Conservation (phyloP, 2,113 vertebrate species). For the Tragelaphus strepsiceros region DNA sequence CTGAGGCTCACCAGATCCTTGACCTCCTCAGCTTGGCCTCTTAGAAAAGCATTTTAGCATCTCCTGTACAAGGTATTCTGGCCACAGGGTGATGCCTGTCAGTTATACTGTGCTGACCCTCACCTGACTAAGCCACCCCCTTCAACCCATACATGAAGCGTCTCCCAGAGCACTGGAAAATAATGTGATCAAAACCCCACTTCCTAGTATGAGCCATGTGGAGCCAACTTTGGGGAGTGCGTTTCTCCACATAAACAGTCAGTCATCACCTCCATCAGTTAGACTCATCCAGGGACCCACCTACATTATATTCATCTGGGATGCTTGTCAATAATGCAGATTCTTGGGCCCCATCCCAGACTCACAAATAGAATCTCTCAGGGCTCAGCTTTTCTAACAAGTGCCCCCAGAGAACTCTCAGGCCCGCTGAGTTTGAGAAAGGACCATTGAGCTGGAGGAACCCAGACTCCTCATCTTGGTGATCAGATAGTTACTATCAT, state of each 20-base stretch:
- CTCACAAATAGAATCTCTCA: neutral
- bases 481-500: neutral
- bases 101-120: neutral
- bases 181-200: neutral
- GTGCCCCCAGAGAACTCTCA: too few species aligned
- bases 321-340: neutral
- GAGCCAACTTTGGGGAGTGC: neutral
- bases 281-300: neutral
- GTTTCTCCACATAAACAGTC: neutral
- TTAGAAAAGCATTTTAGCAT: neutral
- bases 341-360: neutral
- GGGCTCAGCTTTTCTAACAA: neutral
- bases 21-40: neutral
- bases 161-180: neutral
- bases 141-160: neutral
- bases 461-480: neutral
- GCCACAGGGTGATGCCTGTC: rapidly evolving
- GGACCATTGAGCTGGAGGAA: neutral
- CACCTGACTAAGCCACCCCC: neutral
- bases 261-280: neutral
- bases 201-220: neutral
- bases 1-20: neutral
- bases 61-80: neutral
- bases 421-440: neutral
- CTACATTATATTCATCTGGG: neutral